Evolutionary conservation across 2,797 vertebrate species (phyloP).

Genomic region (Syndactyla subalaris): DNA sequence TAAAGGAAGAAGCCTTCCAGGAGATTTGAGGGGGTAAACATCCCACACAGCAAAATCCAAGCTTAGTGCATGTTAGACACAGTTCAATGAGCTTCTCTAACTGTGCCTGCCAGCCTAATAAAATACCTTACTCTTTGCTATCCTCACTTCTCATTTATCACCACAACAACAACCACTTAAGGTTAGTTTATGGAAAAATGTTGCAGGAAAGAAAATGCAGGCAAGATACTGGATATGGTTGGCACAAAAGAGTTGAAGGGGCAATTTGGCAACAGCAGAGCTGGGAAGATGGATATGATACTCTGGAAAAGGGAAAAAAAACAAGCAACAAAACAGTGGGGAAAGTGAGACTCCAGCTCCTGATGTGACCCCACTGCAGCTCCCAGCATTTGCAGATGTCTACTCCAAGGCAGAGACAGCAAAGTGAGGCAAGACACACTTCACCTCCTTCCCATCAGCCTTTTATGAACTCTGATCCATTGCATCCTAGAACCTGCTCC

Average conservation of each 20-base stretch:
- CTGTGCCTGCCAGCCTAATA: neutral
- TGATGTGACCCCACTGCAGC: fast-evolving
- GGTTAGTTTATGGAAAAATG: neutral
- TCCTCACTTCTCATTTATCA: neutral
- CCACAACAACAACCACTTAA: neutral
- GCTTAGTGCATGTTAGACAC: neutral
- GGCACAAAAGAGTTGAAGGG: neutral
- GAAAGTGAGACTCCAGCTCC: neutral
- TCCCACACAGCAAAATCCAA: neutral
- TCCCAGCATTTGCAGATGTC: neutral
- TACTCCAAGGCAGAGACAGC: neutral
- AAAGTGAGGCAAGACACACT: neutral
- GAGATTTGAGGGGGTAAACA: neutral
- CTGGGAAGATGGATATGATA: neutral
- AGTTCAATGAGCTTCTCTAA: neutral
- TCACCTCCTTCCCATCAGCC: neutral
- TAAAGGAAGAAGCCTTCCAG: neutral
- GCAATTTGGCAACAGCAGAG: neutral
- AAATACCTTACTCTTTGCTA: neutral
- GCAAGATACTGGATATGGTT: neutral
- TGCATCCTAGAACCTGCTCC: neutral
- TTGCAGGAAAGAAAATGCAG: neutral
- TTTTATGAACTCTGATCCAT: fast-evolving
- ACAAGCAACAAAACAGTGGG: neutral
- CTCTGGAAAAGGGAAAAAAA: neutral